Base-by-base conservation (phyloP, 2,113 vertebrate species). In the Datnioides undecimradiatus region DNA sequence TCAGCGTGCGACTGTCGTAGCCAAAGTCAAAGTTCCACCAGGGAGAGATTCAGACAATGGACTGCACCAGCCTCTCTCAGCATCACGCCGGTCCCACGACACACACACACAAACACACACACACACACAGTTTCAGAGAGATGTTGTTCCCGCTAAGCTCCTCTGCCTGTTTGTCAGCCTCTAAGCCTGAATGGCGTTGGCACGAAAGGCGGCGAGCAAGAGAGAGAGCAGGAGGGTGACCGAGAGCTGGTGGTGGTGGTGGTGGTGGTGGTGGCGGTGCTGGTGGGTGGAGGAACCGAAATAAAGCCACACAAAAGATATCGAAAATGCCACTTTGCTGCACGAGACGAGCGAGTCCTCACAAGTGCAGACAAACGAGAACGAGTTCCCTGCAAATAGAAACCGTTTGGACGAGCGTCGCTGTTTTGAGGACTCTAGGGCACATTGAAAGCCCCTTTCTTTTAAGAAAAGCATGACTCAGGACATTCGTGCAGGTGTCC, bases 21-120 rank as follows among this genome's bases (percentile, higher is more conserved):
- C 93, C 92, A 92, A 94, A 94, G 93, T 94, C 94, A 93, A 90
- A 93, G 88, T 92, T 89, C 77, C 91, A 93, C 89, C 7, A 25
- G 91, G 91, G 93, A 92, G 48, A 62, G 62, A 91, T 86, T 84
- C 87, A 93, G 84, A 93, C 91, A 93, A 93, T 92, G 75, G 89
- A 82, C 87, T 70, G 90, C 86, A 78, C 85, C 89, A 76, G 83
- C 33, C 83, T 87, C 88, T 81, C 86, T 83, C 85, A 76, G 87
- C 90, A 82, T 83, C 91, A 70, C 85, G 46, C 73, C 52, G 70
- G 16, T 36, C 80, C 76, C 80, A 69, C 25, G 64, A 74, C 65
- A 70, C 79, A 68, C 33, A 38, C 71, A 63, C 72, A 73, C 64
- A 71, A 14, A 73, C 23, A 73, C 73, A 68, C 23, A 59, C 76